These are phyloP conservation scores for Lithophane ornitopus DNA, from an alignment of 2,888 invertebrate species.

Conservation along the genomic window DNA sequence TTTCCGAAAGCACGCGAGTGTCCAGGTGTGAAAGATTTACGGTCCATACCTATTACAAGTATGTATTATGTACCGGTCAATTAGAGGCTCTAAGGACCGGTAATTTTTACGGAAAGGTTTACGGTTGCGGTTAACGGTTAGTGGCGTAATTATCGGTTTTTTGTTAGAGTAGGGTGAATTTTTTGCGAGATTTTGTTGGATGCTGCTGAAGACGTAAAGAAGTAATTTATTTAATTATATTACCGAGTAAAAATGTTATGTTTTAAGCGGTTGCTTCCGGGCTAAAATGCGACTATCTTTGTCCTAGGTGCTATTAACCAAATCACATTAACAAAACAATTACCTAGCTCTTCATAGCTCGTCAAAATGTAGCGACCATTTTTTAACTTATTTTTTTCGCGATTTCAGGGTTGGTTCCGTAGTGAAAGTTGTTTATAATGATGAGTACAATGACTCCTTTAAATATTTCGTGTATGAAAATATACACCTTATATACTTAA, in stretches of 20 bases:
- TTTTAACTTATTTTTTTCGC: no score
- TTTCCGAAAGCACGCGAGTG: conserved; percentile 57
- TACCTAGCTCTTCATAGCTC: no score
- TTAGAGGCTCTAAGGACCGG: conserved; percentile 55
- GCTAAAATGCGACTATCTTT: neutral
- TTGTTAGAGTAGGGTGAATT: neutral
- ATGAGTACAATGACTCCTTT: no score
- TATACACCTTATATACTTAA: no score
- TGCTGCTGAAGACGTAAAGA: neutral
- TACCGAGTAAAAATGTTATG: neutral
- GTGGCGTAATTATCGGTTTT: conserved; percentile 45
- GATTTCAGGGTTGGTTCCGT: no score
- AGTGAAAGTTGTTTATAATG: no score
- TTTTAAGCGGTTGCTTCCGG: neutral
- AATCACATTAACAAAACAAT: no score
- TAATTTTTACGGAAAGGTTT: conserved; percentile 56
- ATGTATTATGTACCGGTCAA: conserved; percentile 65
- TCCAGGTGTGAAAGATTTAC: conserved; percentile 71
- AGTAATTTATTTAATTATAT: conserved; percentile 3
- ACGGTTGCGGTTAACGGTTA: conserved; percentile 31
- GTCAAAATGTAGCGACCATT: no score
- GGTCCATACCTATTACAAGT: conserved; percentile 48
- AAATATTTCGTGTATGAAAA: no score
- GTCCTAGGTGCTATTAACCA: neutral
- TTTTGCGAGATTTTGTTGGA: neutral